Conservation (phyloP, 2,888 invertebrate genomes). For the Sepioteuthis lessoniana region DNA sequence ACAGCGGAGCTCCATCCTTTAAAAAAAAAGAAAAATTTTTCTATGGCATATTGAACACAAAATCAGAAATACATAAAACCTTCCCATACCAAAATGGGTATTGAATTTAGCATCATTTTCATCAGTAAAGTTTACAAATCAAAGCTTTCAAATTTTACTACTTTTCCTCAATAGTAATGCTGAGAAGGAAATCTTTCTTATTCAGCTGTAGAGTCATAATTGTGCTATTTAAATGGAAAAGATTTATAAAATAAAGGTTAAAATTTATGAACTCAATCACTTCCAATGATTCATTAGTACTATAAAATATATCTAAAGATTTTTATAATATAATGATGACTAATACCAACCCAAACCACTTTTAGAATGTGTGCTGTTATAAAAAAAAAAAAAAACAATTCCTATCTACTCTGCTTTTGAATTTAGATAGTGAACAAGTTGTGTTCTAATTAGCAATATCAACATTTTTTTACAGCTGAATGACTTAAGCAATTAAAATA, state of each 20-base stretch:
- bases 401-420: too few species aligned
- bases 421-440: too few species aligned
- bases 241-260: too few species aligned
- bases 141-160: constrained; percentile 4
- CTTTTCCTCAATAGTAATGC: not conserved
- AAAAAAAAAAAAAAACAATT: too few species aligned
- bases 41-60: not conserved
- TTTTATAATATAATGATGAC: too few species aligned
- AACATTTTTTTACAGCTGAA: not conserved
- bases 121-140: not conserved
- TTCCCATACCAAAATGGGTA: not conserved
- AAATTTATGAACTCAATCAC: too few species aligned
- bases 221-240: too few species aligned
- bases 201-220: not conserved
- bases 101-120: not conserved
- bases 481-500: not conserved
- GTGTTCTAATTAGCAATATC: not conserved
- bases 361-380: too few species aligned
- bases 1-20: constrained; percentile 88
- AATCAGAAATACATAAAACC: not conserved
- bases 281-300: too few species aligned
- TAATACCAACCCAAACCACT: too few species aligned
- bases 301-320: too few species aligned
- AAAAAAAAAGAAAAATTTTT: not conserved
- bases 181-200: not conserved